These are phyloP conservation scores for Chelonoidis abingdonii DNA, from an alignment of 2,113 vertebrate species.

Conservation along the genomic window DNA sequence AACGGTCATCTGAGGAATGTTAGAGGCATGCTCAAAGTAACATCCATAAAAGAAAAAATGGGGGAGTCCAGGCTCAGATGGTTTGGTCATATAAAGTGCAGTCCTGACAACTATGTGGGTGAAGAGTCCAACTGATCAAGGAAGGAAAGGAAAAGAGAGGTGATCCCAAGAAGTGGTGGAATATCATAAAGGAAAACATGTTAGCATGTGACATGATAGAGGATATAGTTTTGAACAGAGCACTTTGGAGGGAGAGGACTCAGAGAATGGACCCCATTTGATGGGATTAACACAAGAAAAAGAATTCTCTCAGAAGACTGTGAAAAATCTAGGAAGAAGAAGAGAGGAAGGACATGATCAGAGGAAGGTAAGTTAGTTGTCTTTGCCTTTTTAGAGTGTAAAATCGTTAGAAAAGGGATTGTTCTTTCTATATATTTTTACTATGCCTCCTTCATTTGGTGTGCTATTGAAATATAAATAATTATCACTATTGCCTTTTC, in stretches of 20 bases:
- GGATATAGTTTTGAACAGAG: not conserved
- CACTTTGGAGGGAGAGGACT: not conserved
- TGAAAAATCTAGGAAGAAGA: not conserved
- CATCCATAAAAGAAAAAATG: not conserved
- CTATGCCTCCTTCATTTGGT: accelerated
- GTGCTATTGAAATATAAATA: not conserved
- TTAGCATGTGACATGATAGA: not conserved
- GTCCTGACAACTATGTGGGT: not conserved
- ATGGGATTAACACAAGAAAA: not conserved
- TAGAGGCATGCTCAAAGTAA: not conserved
- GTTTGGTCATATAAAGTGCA: not conserved
- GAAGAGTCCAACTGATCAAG: not conserved
- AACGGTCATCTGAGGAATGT: not conserved
- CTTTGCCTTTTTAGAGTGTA: not conserved
- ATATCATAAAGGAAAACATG: not conserved
- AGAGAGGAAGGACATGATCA: not conserved
- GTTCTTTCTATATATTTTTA: not conserved
- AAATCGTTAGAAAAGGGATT: not conserved
- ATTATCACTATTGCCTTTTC: not conserved
- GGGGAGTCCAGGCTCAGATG: not conserved
- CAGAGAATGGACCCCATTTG: not conserved
- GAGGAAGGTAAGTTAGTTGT: not conserved
- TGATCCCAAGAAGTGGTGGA: not conserved
- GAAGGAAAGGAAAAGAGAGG: not conserved
- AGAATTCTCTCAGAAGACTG: not conserved